phyloP scores from a whole-genome alignment of 2,888 invertebrate genomes.

The Drosophila infuscata region DNA sequence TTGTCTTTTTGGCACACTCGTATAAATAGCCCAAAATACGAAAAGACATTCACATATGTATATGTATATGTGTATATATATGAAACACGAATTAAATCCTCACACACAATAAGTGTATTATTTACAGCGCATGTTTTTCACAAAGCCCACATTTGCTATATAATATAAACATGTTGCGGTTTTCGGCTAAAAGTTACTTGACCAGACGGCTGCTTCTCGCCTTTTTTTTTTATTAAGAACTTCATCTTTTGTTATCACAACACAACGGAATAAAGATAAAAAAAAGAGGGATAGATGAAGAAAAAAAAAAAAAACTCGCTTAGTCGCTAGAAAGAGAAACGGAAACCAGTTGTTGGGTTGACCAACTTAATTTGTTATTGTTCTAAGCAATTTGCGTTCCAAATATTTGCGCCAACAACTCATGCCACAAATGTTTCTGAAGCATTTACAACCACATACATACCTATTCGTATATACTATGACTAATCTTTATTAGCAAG shows the following conservation, averaged over 20 bases:
- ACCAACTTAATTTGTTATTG: conserved; percentile 63
- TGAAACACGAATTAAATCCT: conserved; percentile 30
- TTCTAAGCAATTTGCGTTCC: conserved; percentile 57
- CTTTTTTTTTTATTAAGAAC: conserved; percentile 32
- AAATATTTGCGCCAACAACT: conserved; percentile 56
- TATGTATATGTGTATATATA: background rate
- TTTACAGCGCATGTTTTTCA: conserved; percentile 36
- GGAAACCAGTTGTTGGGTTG: conserved; percentile 59
- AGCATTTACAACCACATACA: conserved; percentile 10
- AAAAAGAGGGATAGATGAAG: conserved; percentile 6
- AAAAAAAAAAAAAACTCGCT: conserved; percentile 29
- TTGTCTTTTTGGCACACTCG: conserved; percentile 30
- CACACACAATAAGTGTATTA: conserved; percentile 37
- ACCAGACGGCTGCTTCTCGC: conserved; percentile 23
- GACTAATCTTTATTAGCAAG: conserved; percentile 63
- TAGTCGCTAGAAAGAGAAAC: conserved; percentile 57
- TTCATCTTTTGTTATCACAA: conserved; percentile 58
- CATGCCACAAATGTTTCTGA: conserved; percentile 41
- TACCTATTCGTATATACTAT: conserved; percentile 8
- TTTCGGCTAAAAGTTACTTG: conserved; percentile 50
- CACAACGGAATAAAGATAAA: conserved; percentile 32
- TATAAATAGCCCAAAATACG: conserved; percentile 42
- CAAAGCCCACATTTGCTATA: conserved; percentile 17
- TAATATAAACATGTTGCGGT: conserved; percentile 36
- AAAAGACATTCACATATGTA: conserved; percentile 9